Percentiles rank a stretch among this genome's conserved stretches.
Evolutionary conservation across 2,888 invertebrate genomes (phyloP).

Genomic region (Odontocerum albicorne): DNA sequence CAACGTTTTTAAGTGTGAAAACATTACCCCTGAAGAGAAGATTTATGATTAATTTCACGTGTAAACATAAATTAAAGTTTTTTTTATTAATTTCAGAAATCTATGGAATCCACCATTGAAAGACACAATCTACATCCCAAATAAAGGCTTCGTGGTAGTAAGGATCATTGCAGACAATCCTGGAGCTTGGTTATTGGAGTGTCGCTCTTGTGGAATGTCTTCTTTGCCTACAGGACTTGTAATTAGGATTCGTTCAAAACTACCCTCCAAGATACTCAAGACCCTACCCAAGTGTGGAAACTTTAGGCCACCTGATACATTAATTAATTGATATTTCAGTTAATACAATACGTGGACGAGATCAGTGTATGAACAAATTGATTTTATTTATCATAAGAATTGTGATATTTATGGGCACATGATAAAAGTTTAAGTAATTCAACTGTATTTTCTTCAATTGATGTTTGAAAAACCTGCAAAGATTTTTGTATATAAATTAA

Average conservation of each 20-base stretch:
- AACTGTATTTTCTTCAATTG: too few relatives aligned
- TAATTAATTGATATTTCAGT: slow-evolving; percentile 45
- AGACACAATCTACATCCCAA: slow-evolving; percentile 65
- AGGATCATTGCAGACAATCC: slow-evolving; percentile 58
- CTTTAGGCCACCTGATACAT: slow-evolving; percentile 52
- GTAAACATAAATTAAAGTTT: not conserved
- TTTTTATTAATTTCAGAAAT: slow-evolving; percentile 47
- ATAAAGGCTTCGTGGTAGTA: slow-evolving; percentile 62
- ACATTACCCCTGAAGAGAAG: not conserved
- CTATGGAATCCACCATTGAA: slow-evolving; percentile 56
- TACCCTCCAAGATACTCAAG: slow-evolving; percentile 50
- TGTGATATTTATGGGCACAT: too few relatives aligned
- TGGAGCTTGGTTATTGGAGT: slow-evolving; percentile 56
- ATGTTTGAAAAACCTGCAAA: too few relatives aligned
- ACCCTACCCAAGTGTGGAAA: slow-evolving; percentile 56
- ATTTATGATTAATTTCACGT: not conserved
- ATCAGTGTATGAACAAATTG: too few relatives aligned
- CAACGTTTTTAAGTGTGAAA: not conserved
- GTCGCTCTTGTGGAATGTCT: slow-evolving; percentile 48
- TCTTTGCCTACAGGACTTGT: slow-evolving; percentile 53
- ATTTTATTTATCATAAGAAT: too few relatives aligned
- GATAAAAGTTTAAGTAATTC: too few relatives aligned
- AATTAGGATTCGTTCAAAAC: slow-evolving; percentile 49
- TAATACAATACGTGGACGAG: too few relatives aligned
- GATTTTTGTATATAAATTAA: too few relatives aligned